Evolutionary conservation across 2,888 invertebrate genomes (phyloP), one percentile per base, ranked within the genome.

Genomic region (Apodemia mormo): DNA sequence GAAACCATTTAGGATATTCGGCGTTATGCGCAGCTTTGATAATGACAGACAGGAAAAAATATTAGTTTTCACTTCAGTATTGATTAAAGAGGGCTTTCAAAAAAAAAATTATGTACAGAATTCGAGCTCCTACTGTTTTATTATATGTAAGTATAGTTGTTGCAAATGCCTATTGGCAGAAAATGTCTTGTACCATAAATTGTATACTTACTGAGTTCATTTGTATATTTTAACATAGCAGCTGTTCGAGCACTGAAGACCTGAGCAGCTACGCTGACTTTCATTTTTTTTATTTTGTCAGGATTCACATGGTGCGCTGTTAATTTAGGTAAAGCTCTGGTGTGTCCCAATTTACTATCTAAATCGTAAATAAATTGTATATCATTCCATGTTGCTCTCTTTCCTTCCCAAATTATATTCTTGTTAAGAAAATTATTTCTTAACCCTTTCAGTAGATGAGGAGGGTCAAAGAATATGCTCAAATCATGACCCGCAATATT

Each of bases 381-480:
- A 61, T 73, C 69, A 37, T 67, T 45, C 73, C 69, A 73, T 6
- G 68, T 40, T 14, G 70, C 71, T 43, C 33, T 67, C 43, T 68
- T 71, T 6, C 69, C 66, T 1, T 71, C 52, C 43, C 52, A 73
- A 10, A 70, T 65, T 10, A 73, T 70, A 66, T 73, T 76, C 12
- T 45, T 45, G 4, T 10, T 12, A 45, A 45, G 45, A 10, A 45
- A 45, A 10, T 45, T 45, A 43, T 45, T 10, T 45, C 10, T 45
- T 10, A 45, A 12, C 9, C 10, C 45, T 10, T 45, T 45, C 3
- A 45, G 65, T 8, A 76, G 52, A 67, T 77, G 76, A 8, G 76
- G 75, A 8, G 75, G 72, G 22, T 77, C 76, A 74, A 68, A 73
- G 58, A 77, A 66, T 1, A 78, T 33, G 65, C 67, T 72, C 2